Percentiles rank a stretch among this genome's conserved stretches.
Conservation (phyloP, 1,140 invertebrate genomes). For the Drosophila parvula region DNA sequence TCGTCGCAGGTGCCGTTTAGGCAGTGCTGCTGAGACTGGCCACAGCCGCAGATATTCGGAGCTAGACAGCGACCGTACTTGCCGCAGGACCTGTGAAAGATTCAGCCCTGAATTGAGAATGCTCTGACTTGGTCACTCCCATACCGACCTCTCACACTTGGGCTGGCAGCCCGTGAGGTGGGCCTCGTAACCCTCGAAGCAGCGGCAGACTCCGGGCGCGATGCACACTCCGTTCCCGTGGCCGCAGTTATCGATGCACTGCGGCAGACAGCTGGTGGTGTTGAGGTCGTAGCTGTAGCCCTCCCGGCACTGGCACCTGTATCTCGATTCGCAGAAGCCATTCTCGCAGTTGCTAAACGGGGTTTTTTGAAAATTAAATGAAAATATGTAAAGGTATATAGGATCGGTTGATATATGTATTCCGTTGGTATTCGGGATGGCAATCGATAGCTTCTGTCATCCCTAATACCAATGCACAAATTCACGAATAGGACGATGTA, state of each 20-base stretch:
- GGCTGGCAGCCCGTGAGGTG: constrained; percentile 62
- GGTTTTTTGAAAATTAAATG: no score
- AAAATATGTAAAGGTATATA: no score
- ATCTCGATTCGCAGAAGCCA: constrained; percentile 86
- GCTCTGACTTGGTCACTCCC: background rate
- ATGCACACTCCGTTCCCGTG: constrained; percentile 85
- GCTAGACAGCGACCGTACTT: constrained; percentile 64
- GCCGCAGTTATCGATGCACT: constrained; percentile 75
- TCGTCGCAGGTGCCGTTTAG: constrained; percentile 53
- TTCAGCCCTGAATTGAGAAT: background rate
- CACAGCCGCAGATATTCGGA: constrained; percentile 73
- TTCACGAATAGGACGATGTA: no score
- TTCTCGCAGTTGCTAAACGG: constrained; percentile 85
- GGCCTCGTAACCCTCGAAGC: constrained; percentile 86
- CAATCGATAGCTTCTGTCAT: no score
- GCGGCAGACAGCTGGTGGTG: constrained; percentile 75
- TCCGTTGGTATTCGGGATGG: no score
- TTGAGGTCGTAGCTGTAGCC: constrained; percentile 85
- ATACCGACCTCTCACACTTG: constrained; percentile 64
- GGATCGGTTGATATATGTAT: no score
- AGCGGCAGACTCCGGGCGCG: constrained; percentile 85
- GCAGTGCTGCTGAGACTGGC: constrained; percentile 48
- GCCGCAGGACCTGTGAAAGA: constrained; percentile 60
- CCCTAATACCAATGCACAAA: no score
- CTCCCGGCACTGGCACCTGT: constrained; percentile 86